A percentile compares a stretch with the other conserved stretches of the same genome.
phyloP scores from a whole-genome alignment of 2,797 vertebrate genomes.

The Mareca penelope region DNA sequence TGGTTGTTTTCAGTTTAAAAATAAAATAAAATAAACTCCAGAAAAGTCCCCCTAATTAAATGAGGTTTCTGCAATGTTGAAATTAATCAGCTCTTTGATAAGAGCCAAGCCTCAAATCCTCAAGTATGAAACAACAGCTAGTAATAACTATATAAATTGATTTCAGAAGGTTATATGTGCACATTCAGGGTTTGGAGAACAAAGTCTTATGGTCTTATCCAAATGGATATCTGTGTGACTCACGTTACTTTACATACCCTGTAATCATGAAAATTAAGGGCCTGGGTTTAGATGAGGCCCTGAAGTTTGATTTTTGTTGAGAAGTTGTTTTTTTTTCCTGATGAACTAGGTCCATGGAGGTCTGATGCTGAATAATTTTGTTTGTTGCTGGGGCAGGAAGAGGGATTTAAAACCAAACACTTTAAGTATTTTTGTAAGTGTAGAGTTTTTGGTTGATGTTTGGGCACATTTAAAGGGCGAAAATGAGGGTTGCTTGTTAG shows the following conservation, averaged over 20 bases:
- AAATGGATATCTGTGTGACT: slow-evolving; percentile 21
- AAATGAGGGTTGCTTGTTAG: not conserved
- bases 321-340: not conserved
- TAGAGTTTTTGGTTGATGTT: not conserved
- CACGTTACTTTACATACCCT: not conserved
- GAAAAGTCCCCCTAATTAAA: slow-evolving; percentile 36
- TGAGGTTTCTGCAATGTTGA: slow-evolving; percentile 26
- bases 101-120: slow-evolving; percentile 63
- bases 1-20: not conserved
- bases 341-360: accelerated
- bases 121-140: slow-evolving; percentile 32
- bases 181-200: slow-evolving; percentile 22
- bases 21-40: not conserved
- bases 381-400: not conserved
- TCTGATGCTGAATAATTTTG: not conserved
- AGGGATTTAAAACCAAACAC: not conserved
- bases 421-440: not conserved
- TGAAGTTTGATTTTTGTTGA: not conserved
- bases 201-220: slow-evolving; percentile 17
- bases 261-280: slow-evolving; percentile 49
- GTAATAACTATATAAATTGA: slow-evolving; percentile 45
- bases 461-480: not conserved
- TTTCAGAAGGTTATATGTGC: slow-evolving; percentile 62
- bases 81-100: slow-evolving; percentile 48
- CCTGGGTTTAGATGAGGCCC: slow-evolving; percentile 29